Conservation (phyloP, 2,888 invertebrate species). For the Mythimna loreyi region DNA sequence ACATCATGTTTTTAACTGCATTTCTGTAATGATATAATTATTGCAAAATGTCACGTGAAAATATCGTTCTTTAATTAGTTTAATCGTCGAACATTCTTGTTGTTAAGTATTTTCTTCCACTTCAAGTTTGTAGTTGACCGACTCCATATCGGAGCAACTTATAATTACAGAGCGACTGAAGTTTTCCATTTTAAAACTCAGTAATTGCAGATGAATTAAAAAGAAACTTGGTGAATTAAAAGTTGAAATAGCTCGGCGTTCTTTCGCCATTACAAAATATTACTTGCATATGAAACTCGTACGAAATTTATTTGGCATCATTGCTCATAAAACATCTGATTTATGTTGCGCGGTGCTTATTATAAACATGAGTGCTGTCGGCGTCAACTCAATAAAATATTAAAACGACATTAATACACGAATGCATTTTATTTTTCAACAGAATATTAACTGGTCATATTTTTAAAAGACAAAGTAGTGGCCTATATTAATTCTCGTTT, state of each 20-base stretch:
- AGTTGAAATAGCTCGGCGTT: constrained; percentile 54
- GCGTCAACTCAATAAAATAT: constrained; percentile 82
- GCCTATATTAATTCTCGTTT: constrained; percentile 52
- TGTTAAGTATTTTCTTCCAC: constrained; percentile 56
- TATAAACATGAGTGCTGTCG: constrained; percentile 79
- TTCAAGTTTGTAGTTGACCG: constrained; percentile 61
- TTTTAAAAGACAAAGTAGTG: constrained; percentile 67
- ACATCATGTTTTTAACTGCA: background rate
- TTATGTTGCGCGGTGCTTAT: constrained; percentile 80
- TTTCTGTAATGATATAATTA: constrained; percentile 31
- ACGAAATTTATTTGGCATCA: constrained; percentile 82
- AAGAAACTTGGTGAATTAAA: constrained; percentile 60
- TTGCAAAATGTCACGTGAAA: constrained; percentile 31
- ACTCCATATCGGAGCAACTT: constrained; percentile 67
- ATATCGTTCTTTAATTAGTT: constrained; percentile 57
- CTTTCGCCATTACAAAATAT: constrained; percentile 67
- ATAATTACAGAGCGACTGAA: constrained; percentile 66
- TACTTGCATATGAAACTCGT: constrained; percentile 56
- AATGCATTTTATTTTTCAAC: constrained; percentile 76
- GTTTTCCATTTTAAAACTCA: constrained; percentile 63
- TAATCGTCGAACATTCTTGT: constrained; percentile 43
- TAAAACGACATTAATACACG: constrained; percentile 81
- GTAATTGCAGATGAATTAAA: constrained; percentile 65
- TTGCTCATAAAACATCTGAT: constrained; percentile 82
- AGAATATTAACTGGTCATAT: constrained; percentile 72